Evolutionary conservation across 2,888 invertebrate species (phyloP), one percentile per base, ranked within the genome.

Genomic region (Esperia sulphurella): DNA sequence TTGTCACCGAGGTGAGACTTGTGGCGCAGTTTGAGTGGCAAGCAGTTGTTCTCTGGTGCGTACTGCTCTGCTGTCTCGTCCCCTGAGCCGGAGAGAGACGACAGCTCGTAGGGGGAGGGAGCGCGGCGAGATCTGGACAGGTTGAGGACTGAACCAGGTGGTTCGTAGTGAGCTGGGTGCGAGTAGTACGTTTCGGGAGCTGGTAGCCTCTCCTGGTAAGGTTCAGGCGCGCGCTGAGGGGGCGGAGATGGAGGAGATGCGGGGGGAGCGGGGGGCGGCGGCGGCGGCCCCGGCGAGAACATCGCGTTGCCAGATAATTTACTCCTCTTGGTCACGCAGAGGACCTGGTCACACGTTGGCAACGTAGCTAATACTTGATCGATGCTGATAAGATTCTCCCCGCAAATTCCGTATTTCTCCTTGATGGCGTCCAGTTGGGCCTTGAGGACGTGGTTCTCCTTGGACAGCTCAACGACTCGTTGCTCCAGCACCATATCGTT

Each of bases 401-500:
- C 96, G 69, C 95, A 95, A 65, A 97, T 96, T 48, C 97, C 97
- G 72, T 95, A 97, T 79, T 97, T 97, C 70, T 97, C 97, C 68
- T 97, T 95, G 58, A 98, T 96, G 14, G 97, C 97, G 63, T 95
- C 95, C 49, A 99, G 91, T 71, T 98, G 98, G 3, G 97, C 96
- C 77, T 97, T 96, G 1, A 99, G 92, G 42, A 97, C 95, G 74
- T 97, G 96, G 82, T 98, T 99, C 79, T 98, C 98, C 81, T 97
- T 96, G 57, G 97, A 97, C 48, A 99, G 90, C 78, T 98, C 97
- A 48, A 97, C 94, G 30, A 99, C 97, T 42, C 97, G 92, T 64
- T 97, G 96, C 72, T 98, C 98, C 52, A 99, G 91, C 1, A 97
- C 97, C 96, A 98, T 96, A 83, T 98, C 98, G 76, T 98, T 98